Percentiles rank a stretch among this genome's conserved stretches.
Conservation (phyloP, 1,140 invertebrate genomes). For the Papilio aristodemus region DNA sequence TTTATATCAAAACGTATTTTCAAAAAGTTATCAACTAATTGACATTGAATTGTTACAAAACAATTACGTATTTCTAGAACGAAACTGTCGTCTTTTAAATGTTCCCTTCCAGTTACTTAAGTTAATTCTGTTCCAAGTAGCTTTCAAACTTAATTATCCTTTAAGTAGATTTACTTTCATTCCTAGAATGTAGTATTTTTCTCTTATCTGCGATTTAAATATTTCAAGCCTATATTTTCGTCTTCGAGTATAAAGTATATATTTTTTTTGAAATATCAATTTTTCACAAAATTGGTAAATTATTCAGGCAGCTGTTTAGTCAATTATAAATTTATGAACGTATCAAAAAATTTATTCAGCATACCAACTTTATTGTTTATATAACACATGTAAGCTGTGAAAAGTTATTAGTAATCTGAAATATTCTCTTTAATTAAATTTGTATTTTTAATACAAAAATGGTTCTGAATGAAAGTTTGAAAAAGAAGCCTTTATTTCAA, state of each 20-base stretch:
- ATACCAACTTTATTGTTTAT: not conserved
- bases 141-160: conserved; percentile 6
- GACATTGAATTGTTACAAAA: not conserved
- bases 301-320: too few species aligned
- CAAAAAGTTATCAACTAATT: too few species aligned
- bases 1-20: too few species aligned
- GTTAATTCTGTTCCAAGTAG: not conserved
- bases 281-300: too few species aligned
- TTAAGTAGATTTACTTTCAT: not conserved
- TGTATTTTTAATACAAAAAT: conserved; percentile 3
- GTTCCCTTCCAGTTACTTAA: not conserved
- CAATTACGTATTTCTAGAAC: not conserved
- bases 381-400: too few species aligned
- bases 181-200: not conserved
- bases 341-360: too few species aligned
- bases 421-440: not conserved
- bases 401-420: conserved; percentile 1
- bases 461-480: not conserved
- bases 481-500: not conserved
- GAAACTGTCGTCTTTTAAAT: not conserved
- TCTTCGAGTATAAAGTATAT: too few species aligned
- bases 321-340: too few species aligned
- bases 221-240: too few species aligned
- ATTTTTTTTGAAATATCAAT: too few species aligned
- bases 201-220: too few species aligned